Evolutionary conservation across 2,888 invertebrate species (phyloP).

Genomic region (Villa cingulata): DNA sequence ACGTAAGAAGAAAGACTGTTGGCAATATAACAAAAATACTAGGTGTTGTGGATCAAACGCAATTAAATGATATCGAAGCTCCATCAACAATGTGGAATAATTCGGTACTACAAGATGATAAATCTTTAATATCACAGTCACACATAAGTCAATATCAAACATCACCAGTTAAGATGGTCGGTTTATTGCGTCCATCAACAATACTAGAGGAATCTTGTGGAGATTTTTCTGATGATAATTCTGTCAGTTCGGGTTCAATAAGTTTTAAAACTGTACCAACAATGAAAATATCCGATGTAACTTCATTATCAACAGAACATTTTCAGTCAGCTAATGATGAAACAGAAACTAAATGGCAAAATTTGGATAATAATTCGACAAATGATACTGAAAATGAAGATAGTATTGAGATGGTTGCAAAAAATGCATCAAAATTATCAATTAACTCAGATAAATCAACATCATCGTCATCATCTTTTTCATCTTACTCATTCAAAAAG

Average conservation of each 20-base stretch:
- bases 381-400: slow-evolving; percentile 14
- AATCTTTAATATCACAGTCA: slow-evolving; percentile 1
- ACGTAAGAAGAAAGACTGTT: slow-evolving; percentile 4
- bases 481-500: not conserved
- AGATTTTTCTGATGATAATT: slow-evolving; percentile 16
- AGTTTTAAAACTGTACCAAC: slow-evolving; percentile 2
- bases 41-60: slow-evolving; percentile 22
- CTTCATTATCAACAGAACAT: slow-evolving; percentile 19
- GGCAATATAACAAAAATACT: slow-evolving; percentile 10
- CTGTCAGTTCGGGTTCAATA: slow-evolving; percentile 19
- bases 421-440: slow-evolving; percentile 1
- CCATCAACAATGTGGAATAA: slow-evolving; percentile 33
- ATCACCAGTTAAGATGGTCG: slow-evolving; percentile 33
- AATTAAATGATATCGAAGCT: slow-evolving; percentile 30
- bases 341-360: slow-evolving; percentile 8
- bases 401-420: slow-evolving; percentile 11
- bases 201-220: slow-evolving; percentile 28
- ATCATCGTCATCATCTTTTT: too few relatives aligned
- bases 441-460: not conserved
- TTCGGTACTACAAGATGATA: slow-evolving; percentile 17
- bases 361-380: not conserved
- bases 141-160: slow-evolving; percentile 12
- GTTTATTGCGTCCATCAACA: slow-evolving; percentile 31
- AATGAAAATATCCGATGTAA: slow-evolving; percentile 2
- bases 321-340: slow-evolving; percentile 30